Conservation (phyloP, 2,113 vertebrate genomes). For the Mellivora capensis region DNA sequence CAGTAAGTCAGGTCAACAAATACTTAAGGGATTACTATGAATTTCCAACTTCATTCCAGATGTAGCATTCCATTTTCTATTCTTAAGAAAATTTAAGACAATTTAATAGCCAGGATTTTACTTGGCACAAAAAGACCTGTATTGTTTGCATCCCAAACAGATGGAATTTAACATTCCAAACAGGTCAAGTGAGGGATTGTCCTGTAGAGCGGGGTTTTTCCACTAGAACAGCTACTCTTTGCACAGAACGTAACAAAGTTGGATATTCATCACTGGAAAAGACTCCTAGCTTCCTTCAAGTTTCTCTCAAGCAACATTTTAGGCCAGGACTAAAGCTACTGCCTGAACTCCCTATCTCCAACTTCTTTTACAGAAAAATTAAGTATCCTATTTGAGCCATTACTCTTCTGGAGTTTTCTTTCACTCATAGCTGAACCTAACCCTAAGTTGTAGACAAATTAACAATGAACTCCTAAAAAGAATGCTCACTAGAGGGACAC, state of each 20-base stretch:
- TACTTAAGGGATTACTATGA: neutral
- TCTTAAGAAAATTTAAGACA: slow-evolving; percentile 46
- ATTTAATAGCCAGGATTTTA: slow-evolving; percentile 35
- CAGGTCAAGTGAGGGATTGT: neutral
- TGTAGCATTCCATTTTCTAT: slow-evolving; percentile 36
- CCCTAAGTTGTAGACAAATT: neutral
- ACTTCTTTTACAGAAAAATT: neutral
- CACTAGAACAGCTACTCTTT: neutral
- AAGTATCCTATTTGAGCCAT: neutral
- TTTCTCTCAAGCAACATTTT: slow-evolving; percentile 30
- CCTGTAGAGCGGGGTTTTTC: slow-evolving; percentile 49
- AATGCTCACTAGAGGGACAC: neutral
- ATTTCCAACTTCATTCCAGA: slow-evolving; percentile 37
- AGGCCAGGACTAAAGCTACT: neutral
- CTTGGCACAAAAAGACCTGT: slow-evolving; percentile 37
- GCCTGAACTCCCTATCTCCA: neutral
- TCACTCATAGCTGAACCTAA: neutral
- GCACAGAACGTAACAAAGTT: neutral
- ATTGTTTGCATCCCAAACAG: slow-evolving; percentile 36
- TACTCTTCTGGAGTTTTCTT: neutral
- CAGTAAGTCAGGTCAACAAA: slow-evolving; percentile 43
- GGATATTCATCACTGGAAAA: neutral
- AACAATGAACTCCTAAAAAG: neutral
- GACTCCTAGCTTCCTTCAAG: neutral
- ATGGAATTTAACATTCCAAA: slow-evolving; percentile 47